Percentiles rank a stretch among this genome's conserved stretches.
Evolutionary conservation across 2,888 invertebrate genomes (phyloP).

Genomic region (Synergus gifuensis): DNA sequence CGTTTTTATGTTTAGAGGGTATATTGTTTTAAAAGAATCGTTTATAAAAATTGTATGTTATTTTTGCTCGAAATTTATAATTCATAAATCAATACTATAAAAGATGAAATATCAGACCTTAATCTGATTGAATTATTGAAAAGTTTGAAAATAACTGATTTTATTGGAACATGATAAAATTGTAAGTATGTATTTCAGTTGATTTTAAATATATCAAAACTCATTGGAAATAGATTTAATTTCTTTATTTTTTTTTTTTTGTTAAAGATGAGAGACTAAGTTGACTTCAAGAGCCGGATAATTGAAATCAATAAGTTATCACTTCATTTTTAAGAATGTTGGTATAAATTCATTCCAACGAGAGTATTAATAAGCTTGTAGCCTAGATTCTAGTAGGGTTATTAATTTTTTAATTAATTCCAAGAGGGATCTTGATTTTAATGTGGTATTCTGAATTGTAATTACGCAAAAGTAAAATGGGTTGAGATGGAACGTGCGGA

Average conservation of each 20-base stretch:
- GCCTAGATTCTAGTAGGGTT: background rate
- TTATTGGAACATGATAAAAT: background rate
- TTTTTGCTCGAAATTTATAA: too few relatives aligned
- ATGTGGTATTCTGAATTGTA: conserved; percentile 11
- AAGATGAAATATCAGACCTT: background rate
- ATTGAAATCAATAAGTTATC: background rate
- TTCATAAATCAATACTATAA: too few relatives aligned
- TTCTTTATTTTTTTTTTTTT: too few relatives aligned
- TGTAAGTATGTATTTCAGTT: too few relatives aligned
- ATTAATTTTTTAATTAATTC: background rate
- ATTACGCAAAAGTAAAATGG: conserved; percentile 29
- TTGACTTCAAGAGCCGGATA: background rate
- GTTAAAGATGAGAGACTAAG: too few relatives aligned
- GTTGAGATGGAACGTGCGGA: conserved; percentile 59
- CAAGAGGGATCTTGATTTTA: background rate
- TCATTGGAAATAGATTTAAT: too few relatives aligned
- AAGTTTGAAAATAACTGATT: background rate
- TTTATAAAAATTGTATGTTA: too few relatives aligned
- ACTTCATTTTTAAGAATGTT: background rate
- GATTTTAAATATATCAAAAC: background rate
- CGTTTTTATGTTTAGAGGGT: too few relatives aligned
- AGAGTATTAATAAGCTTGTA: background rate
- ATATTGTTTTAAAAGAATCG: too few relatives aligned
- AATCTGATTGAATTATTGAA: background rate
- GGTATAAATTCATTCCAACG: background rate